These are phyloP conservation scores for Cyphomyrmex costatus DNA, from an alignment of 1,140 invertebrate species.

Conservation along the genomic window DNA sequence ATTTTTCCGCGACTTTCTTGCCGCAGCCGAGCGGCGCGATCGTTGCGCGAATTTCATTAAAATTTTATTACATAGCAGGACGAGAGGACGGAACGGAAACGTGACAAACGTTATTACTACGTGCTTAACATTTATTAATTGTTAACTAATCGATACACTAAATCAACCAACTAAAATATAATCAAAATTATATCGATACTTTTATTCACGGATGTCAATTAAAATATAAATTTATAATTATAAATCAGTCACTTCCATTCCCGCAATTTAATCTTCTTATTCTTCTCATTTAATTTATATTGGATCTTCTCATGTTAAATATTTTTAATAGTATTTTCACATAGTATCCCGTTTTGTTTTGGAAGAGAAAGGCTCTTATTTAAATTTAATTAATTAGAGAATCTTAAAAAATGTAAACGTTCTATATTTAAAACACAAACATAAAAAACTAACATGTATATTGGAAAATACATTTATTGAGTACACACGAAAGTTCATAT, in stretches of 20 bases:
- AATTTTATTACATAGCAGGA: slow-evolving; percentile 73
- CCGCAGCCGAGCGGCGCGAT: slow-evolving; percentile 1
- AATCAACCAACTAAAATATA: not conserved
- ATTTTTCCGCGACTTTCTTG: slow-evolving; percentile 44
- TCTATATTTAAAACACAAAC: not conserved
- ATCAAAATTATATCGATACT: not conserved
- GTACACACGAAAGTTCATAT: not conserved
- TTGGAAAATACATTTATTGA: not conserved
- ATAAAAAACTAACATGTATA: not conserved
- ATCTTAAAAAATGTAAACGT: not conserved
- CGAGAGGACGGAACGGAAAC: slow-evolving; percentile 6
- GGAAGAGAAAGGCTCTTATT: not conserved
- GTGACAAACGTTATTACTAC: slow-evolving; percentile 20
- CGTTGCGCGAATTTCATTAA: slow-evolving; percentile 64
- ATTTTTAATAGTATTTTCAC: not conserved
- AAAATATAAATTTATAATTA: not conserved
- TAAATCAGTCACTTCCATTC: not conserved
- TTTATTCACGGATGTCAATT: not conserved
- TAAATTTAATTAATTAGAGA: not conserved
- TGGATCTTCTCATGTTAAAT: too few species aligned
- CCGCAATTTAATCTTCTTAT: not conserved
- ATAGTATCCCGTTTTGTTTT: not conserved
- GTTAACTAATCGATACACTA: too few species aligned
- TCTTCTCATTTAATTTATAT: not conserved
- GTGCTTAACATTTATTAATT: slow-evolving; percentile 2